These are phyloP conservation scores for Tetramorium alpestre DNA, from an alignment of 1,140 invertebrate species.

Conservation along the genomic window DNA sequence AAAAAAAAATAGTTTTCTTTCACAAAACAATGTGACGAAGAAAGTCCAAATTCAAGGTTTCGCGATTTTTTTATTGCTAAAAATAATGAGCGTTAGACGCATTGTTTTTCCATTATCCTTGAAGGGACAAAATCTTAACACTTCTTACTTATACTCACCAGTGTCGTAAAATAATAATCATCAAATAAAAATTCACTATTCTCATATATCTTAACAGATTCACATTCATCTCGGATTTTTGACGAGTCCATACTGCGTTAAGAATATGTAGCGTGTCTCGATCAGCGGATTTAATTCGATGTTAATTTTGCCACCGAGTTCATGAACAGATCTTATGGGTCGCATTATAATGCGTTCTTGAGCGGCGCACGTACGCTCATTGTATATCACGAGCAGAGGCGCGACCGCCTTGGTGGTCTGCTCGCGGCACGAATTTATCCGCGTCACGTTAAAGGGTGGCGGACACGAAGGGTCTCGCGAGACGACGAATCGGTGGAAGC, in stretches of 20 bases:
- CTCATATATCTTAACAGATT: neutral
- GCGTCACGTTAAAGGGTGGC: constrained; percentile 66
- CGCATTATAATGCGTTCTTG: constrained; percentile 75
- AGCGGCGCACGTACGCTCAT: constrained; percentile 1
- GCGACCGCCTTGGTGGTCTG: constrained; percentile 77
- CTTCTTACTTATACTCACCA: neutral
- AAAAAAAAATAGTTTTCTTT: neutral
- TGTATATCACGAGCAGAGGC: constrained; percentile 38
- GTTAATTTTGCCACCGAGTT: constrained; percentile 75
- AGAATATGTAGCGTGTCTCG: neutral
- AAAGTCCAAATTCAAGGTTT: neutral
- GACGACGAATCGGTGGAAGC: constrained; percentile 1
- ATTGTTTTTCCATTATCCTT: neutral
- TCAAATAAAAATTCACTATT: neutral
- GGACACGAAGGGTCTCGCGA: neutral
- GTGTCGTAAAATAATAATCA: neutral
- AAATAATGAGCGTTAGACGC: neutral
- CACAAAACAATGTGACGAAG: neutral
- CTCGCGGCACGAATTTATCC: constrained; percentile 73
- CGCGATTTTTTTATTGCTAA: neutral
- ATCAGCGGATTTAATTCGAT: constrained; percentile 76
- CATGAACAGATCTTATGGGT: constrained; percentile 62
- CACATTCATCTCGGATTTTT: neutral
- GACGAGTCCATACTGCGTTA: neutral
- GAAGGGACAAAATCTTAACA: neutral